phyloP scores from a whole-genome alignment of 2,113 vertebrate genomes.

The Calypte anna region DNA sequence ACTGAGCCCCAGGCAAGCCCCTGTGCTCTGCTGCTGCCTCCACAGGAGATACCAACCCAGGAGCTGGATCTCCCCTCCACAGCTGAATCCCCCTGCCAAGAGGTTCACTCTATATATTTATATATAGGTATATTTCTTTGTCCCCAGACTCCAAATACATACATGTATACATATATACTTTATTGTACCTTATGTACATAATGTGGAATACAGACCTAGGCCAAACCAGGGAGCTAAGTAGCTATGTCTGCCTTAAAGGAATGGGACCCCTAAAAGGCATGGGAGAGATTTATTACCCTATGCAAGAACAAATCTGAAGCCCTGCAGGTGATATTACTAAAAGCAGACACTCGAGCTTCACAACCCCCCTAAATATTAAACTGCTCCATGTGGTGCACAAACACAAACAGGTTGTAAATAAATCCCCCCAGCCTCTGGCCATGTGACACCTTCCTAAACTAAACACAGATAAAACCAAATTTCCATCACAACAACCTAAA shows the following conservation, averaged over 20 bases:
- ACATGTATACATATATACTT: accelerated
- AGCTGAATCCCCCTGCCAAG: not conserved
- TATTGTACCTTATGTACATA: not conserved
- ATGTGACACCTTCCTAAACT: not conserved
- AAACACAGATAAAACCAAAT: not conserved
- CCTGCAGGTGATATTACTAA: not conserved
- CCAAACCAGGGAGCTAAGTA: not conserved
- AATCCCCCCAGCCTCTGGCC: not conserved
- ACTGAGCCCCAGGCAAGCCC: not conserved
- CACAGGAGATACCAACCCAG: not conserved
- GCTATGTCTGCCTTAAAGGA: not conserved
- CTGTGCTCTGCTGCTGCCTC: not conserved
- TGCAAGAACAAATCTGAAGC: not conserved
- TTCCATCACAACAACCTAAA: not conserved
- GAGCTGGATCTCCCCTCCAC: not conserved
- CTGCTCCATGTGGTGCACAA: not conserved
- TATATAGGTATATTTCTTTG: not conserved
- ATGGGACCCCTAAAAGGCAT: not conserved
- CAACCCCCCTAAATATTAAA: not conserved
- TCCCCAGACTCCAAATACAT: not conserved
- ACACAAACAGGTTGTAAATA: not conserved
- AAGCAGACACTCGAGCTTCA: not conserved
- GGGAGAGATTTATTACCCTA: not conserved
- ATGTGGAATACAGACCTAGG: not conserved
- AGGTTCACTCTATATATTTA: not conserved